Percentiles rank a stretch among this genome's conserved stretches.
phyloP scores from a whole-genome alignment of 2,113 vertebrate species.

The Sterna hirundo region DNA sequence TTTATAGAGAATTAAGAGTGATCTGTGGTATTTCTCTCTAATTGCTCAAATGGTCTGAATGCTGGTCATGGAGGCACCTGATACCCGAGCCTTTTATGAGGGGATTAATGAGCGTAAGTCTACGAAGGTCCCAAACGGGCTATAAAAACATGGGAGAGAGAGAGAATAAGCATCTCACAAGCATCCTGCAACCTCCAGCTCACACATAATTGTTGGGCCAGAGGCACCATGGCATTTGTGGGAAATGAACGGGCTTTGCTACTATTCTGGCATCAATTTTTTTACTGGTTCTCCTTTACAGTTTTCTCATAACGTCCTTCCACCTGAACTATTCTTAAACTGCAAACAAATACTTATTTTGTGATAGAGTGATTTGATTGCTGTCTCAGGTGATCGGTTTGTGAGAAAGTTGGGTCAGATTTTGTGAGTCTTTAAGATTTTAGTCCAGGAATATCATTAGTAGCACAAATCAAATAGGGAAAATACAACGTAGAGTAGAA shows the following conservation, averaged over 20 bases:
- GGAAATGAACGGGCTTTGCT: background rate
- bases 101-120: conserved; percentile 3
- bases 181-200: background rate
- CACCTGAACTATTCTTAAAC: background rate
- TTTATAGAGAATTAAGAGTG: background rate
- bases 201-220: background rate
- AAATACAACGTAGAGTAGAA: background rate
- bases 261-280: background rate
- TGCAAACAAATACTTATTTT: background rate
- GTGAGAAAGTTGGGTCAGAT: background rate
- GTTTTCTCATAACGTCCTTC: background rate
- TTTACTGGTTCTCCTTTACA: background rate
- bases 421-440: background rate
- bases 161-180: background rate
- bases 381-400: background rate
- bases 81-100: conserved; percentile 1
- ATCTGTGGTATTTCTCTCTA: conserved; percentile 19
- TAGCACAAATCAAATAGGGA: background rate
- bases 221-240: background rate
- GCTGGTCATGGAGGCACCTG: conserved; percentile 11
- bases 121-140: background rate
- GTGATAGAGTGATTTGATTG: background rate
- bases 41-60: conserved; percentile 22
- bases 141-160: background rate
- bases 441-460: background rate